A percentile compares a stretch with the other conserved stretches of the same genome.
These are phyloP conservation scores for Eristalis intricaria DNA, from an alignment of 2,888 invertebrate genomes.

Conservation along the genomic window DNA sequence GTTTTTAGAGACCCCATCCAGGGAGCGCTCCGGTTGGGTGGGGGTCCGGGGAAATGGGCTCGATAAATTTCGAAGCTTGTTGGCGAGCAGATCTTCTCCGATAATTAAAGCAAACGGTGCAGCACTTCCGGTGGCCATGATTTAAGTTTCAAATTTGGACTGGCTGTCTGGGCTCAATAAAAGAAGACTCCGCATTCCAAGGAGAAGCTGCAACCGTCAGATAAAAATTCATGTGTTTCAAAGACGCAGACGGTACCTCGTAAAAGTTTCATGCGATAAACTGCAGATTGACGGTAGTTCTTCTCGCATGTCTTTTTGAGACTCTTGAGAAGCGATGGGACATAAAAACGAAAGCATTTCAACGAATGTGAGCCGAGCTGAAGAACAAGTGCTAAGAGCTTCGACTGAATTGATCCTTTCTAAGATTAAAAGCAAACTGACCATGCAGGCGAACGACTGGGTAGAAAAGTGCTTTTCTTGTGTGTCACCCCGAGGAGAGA, in stretches of 20 bases:
- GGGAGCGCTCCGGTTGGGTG: background rate
- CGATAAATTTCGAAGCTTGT: background rate
- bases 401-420: too few species aligned
- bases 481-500: too few species aligned
- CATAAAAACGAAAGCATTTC: too few species aligned
- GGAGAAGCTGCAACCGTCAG: background rate
- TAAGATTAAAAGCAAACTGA: too few species aligned
- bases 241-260: background rate
- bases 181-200: background rate
- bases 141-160: background rate
- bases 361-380: too few species aligned
- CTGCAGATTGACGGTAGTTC: background rate
- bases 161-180: background rate
- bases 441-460: too few species aligned
- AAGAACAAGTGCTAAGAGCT: too few species aligned
- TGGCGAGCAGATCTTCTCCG: background rate
- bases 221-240: background rate
- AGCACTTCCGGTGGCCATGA: background rate
- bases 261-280: background rate
- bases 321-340: too few species aligned
- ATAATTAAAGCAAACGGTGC: background rate
- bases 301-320: too few species aligned
- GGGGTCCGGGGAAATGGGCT: background rate
- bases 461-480: too few species aligned
- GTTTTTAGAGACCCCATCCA: constrained; percentile 24